Evolutionary conservation across 2,113 vertebrate species (phyloP), one percentile per base, ranked within the genome.

Genomic region (Spea bombifrons): DNA sequence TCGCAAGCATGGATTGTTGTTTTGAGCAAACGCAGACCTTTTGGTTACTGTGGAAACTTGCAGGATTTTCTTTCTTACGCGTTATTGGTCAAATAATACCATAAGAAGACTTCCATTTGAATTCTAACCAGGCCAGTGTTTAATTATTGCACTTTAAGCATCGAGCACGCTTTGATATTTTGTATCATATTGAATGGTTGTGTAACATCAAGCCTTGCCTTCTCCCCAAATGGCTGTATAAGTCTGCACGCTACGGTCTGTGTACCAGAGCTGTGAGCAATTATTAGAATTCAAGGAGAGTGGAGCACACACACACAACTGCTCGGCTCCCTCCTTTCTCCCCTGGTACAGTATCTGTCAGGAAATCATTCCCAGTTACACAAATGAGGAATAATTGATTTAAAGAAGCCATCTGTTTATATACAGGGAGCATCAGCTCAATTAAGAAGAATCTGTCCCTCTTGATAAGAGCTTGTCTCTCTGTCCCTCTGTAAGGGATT

Each of bases 321-420:
- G 75, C 43, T 83, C 81, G 68, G 67, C 84, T 82, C 70, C 75
- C 80, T 83, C 70, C 46, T 59, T 5, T 63, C 48, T 72, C 76
- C 82, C 0, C 61, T 43, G 15, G 57, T 71, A 52, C 64, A 52
- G 84, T 84, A 88, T 88, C 91, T 89, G 91, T 91, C 89, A 91
- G 86, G 85, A 88, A 89, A 87, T 89, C 85, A 88, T 87, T 83
- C 86, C 87, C 75, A 71, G 83, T 85, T 89, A 86, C 87, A 85
- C 85, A 89, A 88, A 89, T 90, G 88, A 87, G 88, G 87, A 88
- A 91, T 93, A 94, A 94, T 93, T 92, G 91, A 92, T 93, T 91
- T 92, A 92, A 92, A 94, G 91, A 81, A 89, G 83, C 88, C 90
- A 90, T 90, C 90, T 92, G 87, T 88, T 89, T 90, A 85, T 13